Percentiles rank a stretch among this genome's conserved stretches.
Conservation (phyloP, 2,113 vertebrate species). For the Cyrtonyx montezumae region DNA sequence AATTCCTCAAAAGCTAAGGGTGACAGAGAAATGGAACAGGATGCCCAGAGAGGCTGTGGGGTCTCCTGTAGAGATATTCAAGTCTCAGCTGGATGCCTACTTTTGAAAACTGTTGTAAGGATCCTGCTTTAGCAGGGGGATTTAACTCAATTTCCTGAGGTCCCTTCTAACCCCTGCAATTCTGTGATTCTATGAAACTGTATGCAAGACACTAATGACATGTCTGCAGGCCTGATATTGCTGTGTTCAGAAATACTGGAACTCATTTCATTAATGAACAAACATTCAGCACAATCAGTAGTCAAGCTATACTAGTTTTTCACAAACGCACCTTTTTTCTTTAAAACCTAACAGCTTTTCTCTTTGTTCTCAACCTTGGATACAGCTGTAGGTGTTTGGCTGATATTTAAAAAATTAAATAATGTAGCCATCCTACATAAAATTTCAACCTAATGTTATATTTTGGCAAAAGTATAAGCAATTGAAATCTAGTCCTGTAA, state of each 20-base stretch:
- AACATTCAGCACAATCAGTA: not conserved
- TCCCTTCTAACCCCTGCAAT: too few species aligned
- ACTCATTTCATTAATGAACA: not conserved
- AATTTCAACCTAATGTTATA: not conserved
- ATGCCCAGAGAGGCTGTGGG: too few species aligned
- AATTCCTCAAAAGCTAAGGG: not conserved
- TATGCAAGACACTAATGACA: not conserved
- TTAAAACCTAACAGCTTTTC: not conserved
- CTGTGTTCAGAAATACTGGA: not conserved
- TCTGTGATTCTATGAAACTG: too few species aligned
- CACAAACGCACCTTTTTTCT: accelerated
- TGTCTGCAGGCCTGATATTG: not conserved
- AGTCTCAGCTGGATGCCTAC: too few species aligned
- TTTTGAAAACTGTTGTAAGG: too few species aligned
- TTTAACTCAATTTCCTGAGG: too few species aligned
- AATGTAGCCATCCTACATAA: not conserved
- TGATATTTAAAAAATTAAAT: not conserved
- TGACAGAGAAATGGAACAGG: too few species aligned
- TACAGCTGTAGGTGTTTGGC: not conserved
- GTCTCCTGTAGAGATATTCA: too few species aligned
- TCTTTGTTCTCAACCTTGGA: not conserved
- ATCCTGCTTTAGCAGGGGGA: too few species aligned
- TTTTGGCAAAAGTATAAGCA: not conserved
- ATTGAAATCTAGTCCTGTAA: not conserved
- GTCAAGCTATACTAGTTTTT: not conserved